Evolutionary conservation across 2,113 vertebrate genomes (phyloP), one percentile per base, ranked within the genome.

Genomic region (Probosciger aterrimus): DNA sequence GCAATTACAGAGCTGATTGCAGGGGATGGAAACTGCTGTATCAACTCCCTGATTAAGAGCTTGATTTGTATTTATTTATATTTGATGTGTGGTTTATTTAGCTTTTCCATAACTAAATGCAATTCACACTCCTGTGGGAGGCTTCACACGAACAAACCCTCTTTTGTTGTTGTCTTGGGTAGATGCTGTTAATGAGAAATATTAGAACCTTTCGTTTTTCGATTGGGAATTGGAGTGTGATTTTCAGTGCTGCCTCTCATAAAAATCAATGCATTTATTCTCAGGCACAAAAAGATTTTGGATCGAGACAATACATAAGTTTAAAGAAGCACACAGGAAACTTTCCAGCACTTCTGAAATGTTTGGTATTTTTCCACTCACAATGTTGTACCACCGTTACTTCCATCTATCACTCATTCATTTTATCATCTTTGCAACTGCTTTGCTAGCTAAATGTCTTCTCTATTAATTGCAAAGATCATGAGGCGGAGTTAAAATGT

Each of bases 1-100:
- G 88, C 70, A 96, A 96, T 97, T 97, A 94, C 63, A 73, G 84
- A 90, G 70, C 47, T 97, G 95, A 98, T 96, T 97, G 90, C 92
- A 89, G 90, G 87, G 94, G 89, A 87, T 78, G 90, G 90, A 86
- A 96, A 64, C 52, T 67, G 89, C 92, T 74, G 19, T 67, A 94
- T 47, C 67, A 92, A 95, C 67, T 95, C 87, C 46, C 90, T 92
- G 87, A 96, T 93, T 93, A 96, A 91, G 73, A 96, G 75, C 63
- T 83, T 90, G 91, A 96, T 94, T 92, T 90, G 59, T 92, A 94
- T 98, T 97, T 97, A 93, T 92, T 93, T 97, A 81, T 86, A 53
- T 93, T 91, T 94, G 69, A 91, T 84, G 64, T 50, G 22, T 74
- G 35, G 93, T 95, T 97, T 88, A 95, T 96, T 95, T 96, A 93